Evolutionary conservation across 2,797 vertebrate species (phyloP).

Genomic region (Notoglanidium macrostoma): DNA sequence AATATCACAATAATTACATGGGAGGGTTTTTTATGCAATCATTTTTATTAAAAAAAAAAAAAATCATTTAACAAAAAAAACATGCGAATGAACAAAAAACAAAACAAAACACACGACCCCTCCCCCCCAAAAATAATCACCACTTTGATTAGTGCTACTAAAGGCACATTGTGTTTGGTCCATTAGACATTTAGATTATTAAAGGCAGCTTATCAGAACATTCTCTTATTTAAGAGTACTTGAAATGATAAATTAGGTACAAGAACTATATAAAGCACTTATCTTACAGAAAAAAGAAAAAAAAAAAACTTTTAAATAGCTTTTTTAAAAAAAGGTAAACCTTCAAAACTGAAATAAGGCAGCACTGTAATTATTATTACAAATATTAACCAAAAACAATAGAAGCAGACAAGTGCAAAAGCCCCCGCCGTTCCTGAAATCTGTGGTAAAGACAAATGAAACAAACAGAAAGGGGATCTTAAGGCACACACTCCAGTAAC

Average conservation of each 20-base stretch:
- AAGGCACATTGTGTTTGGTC: conserved; percentile 51
- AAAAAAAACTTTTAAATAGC: conserved; percentile 51
- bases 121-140: too few species aligned
- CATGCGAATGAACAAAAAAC: conserved; percentile 62
- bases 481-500: conserved; percentile 34
- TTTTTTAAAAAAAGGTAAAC: conserved; percentile 30
- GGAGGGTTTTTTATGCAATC: conserved; percentile 62
- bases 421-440: not conserved
- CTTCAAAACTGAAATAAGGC: conserved; percentile 60
- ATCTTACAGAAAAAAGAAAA: conserved; percentile 51
- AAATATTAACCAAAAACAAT: conserved; percentile 45
- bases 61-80: conserved; percentile 3
- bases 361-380: conserved; percentile 65
- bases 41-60: conserved; percentile 38
- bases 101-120: too few species aligned
- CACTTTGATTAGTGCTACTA: conserved; percentile 54
- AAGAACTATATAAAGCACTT: conserved; percentile 42
- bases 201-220: conserved; percentile 63
- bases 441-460: conserved; percentile 4
- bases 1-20: conserved; percentile 5
- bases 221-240: conserved; percentile 48
- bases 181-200: conserved; percentile 52
- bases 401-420: conserved; percentile 33
- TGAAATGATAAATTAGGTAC: conserved; percentile 61
- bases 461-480: conserved; percentile 11